Conservation (phyloP, 2,797 vertebrate genomes). For the Chloroceryle inda region DNA sequence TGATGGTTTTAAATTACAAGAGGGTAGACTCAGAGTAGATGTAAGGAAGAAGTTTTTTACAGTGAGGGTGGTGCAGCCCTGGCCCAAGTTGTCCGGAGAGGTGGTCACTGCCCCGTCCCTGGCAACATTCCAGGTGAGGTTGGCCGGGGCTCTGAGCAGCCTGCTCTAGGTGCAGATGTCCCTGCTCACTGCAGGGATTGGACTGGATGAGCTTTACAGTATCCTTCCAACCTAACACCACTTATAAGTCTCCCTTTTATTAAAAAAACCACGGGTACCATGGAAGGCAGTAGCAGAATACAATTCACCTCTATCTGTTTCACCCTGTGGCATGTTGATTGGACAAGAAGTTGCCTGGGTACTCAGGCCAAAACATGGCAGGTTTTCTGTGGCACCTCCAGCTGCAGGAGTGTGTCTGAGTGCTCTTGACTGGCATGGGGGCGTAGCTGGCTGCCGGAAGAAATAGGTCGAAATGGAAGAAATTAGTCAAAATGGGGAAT, state of each 20-base stretch:
- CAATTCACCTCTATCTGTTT: not conserved
- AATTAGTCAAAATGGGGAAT: not conserved
- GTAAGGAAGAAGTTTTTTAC: not conserved
- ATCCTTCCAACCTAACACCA: not conserved
- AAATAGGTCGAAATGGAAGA: not conserved
- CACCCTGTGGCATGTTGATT: not conserved
- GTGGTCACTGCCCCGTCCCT: not conserved
- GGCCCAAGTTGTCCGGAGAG: not conserved
- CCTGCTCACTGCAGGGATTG: not conserved
- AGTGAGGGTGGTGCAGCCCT: not conserved
- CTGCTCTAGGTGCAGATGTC: not conserved
- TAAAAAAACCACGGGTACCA: rapidly evolving
- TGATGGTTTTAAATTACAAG: not conserved
- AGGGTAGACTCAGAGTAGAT: not conserved
- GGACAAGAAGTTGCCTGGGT: not conserved
- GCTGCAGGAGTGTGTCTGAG: rapidly evolving
- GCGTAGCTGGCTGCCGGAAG: not conserved
- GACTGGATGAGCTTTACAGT: not conserved
- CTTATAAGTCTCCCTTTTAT: not conserved
- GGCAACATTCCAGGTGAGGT: not conserved
- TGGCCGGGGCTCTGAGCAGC: not conserved
- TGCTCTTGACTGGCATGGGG: not conserved
- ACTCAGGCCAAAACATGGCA: rapidly evolving
- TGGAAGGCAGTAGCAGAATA: not conserved
- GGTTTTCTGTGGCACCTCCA: not conserved